Evolutionary conservation across 2,888 invertebrate species (phyloP).

Genomic region (Athalia circularis): DNA sequence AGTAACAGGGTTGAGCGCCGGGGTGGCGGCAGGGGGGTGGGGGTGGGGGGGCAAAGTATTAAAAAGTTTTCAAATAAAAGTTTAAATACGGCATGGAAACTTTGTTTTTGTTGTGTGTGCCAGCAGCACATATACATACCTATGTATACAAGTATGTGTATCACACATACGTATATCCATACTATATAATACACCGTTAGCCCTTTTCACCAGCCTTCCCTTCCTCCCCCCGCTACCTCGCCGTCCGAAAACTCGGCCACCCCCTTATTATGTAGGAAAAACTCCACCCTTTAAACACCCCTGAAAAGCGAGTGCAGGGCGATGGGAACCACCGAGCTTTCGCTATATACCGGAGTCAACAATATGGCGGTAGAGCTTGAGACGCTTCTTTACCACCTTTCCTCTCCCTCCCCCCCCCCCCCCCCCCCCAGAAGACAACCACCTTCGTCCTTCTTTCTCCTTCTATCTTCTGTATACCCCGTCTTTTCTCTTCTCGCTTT

Average conservation of each 20-base stretch:
- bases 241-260: too few relatives aligned
- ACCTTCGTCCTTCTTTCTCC: neutral
- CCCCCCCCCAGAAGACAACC: neutral
- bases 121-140: neutral
- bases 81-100: slow-evolving; percentile 70
- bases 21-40: too few relatives aligned
- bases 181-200: too few relatives aligned
- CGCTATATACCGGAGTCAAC: neutral
- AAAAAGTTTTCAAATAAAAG: slow-evolving; percentile 73
- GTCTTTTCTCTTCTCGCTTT: slow-evolving; percentile 17
- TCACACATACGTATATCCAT: too few relatives aligned
- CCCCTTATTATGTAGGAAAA: slow-evolving; percentile 5
- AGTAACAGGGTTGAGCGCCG: too few relatives aligned
- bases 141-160: neutral
- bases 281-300: neutral
- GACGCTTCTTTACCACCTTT: slow-evolving; percentile 11
- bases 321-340: too few relatives aligned
- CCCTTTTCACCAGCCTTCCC: too few relatives aligned
- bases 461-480: neutral
- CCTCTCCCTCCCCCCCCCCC: neutral
- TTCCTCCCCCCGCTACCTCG: neutral
- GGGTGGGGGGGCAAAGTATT: slow-evolving; percentile 54
- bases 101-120: slow-evolving; percentile 60
- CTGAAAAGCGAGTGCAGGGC: neutral
- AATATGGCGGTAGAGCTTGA: slow-evolving; percentile 21